A percentile compares a stretch with the other conserved stretches of the same genome.
These are phyloP conservation scores for Stegana nigrithorax DNA, from an alignment of 2,888 invertebrate species.

Conservation along the genomic window DNA sequence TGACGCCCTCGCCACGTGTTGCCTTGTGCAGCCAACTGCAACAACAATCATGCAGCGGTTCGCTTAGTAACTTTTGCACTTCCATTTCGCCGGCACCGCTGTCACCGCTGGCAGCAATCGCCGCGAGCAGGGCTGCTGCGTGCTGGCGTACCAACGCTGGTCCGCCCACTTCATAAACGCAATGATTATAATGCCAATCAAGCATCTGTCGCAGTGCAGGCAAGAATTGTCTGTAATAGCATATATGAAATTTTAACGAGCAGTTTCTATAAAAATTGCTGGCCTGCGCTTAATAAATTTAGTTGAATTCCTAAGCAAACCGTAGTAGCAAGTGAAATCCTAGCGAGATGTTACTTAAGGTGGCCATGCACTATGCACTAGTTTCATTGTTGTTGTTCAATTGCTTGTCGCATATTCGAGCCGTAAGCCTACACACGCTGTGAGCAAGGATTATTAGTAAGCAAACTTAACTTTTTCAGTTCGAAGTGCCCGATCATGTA, in stretches of 20 bases:
- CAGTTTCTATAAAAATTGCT: slow-evolving; percentile 42
- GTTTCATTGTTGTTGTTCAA: slow-evolving; percentile 28
- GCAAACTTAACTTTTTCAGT: slow-evolving; percentile 29
- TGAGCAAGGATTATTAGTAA: slow-evolving; percentile 30
- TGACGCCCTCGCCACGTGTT: slow-evolving; percentile 41
- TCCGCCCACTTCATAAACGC: slow-evolving; percentile 62
- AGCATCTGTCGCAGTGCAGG: slow-evolving; percentile 65
- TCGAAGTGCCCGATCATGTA: slow-evolving; percentile 56
- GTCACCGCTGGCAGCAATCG: slow-evolving; percentile 56
- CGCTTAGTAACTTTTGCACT: slow-evolving; percentile 49
- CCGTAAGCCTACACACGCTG: slow-evolving; percentile 34
- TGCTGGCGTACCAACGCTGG: slow-evolving; percentile 66
- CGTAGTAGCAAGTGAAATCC: slow-evolving; percentile 13
- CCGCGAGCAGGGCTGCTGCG: slow-evolving; percentile 64
- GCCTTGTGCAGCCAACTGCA: slow-evolving; percentile 66
- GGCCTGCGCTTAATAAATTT: no score
- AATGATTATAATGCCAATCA: slow-evolving; percentile 67
- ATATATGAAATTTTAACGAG: neutral
- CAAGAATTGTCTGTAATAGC: slow-evolving; percentile 56
- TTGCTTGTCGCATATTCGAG: no score
- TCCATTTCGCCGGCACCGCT: slow-evolving; percentile 53
- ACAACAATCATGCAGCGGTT: slow-evolving; percentile 60
- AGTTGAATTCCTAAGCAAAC: neutral
- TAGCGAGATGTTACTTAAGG: neutral
- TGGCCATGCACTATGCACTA: slow-evolving; percentile 17